Evolutionary conservation across 2,113 vertebrate species (phyloP).

Genomic region (Embiotoca jacksoni): DNA sequence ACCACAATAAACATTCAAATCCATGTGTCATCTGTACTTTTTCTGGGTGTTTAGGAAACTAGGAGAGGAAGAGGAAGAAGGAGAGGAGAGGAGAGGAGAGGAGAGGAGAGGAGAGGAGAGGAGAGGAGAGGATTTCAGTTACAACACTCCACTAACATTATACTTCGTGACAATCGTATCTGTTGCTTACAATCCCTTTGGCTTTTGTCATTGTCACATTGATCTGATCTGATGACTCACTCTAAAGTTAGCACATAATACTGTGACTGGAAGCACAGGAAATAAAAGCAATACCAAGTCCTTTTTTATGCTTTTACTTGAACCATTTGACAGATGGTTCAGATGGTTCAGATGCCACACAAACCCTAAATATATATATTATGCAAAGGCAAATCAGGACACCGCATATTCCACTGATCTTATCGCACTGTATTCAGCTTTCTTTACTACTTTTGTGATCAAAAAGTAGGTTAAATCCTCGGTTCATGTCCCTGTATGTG

Average conservation of each 20-base stretch:
- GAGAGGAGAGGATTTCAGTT: constrained; percentile 11
- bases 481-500: background rate
- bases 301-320: background rate
- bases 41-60: background rate
- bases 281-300: background rate
- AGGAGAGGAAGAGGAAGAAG: background rate
- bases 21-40: no score
- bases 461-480: background rate
- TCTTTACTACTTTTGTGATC: background rate
- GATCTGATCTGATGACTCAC: constrained; percentile 13
- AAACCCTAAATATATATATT: background rate
- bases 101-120: background rate
- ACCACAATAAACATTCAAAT: no score
- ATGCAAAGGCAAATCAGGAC: background rate
- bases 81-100: no score
- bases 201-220: background rate
- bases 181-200: background rate
- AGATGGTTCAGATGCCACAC: background rate
- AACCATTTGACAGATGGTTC: background rate
- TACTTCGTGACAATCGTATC: background rate
- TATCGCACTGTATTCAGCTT: background rate
- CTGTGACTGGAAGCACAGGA: constrained; percentile 6
- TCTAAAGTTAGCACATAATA: constrained; percentile 1
- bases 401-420: background rate
- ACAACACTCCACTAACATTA: constrained; percentile 1